Evolutionary conservation across 1,140 invertebrate species (phyloP), one percentile per base, ranked within the genome.

Genomic region (Neodiprion lecontei): DNA sequence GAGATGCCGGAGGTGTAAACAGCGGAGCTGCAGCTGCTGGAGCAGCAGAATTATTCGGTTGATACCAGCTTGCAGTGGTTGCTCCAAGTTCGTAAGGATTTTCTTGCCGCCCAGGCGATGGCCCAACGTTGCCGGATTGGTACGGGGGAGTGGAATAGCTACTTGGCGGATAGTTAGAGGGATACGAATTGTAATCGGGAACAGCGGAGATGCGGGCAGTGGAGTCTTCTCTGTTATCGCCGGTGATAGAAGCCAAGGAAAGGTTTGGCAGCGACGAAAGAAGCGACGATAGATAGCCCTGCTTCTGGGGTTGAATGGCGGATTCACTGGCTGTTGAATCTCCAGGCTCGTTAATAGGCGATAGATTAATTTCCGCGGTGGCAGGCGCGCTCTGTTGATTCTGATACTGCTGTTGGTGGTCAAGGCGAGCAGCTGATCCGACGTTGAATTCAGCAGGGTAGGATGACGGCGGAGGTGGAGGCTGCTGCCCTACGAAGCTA

Each of bases 221-320:
- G 47, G 68, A 7, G 4, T 69, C 47, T 14, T 23, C 47, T 47
- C 21, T 69, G 68, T 14, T 21, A n/a, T 69, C 85, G 23, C 72
- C 77, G 74, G 78, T 86, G 53, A 73, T 83, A 9, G 83, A 80
- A 12, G 83, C 81, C 28, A 88, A 68, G 1, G 86, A 85, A 47
- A 88, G 77, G 72, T 86, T 87, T 10, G 86, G 86, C 47, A 88
- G 65, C 5, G 87, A 88, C 1, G 86, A 88, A 0, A 88, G 71
- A 21, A 88, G 85, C 3, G 86, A 86, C 8, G 85, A 84, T 49
- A 88, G 83, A 49, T 87, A 87, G 49, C 86, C 76, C 67, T 82
- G 82, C 49, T 81, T 86, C 53, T 74, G 75, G 9, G 81, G 72
- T n/a, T 83, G 81, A 66, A 40, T 73, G 17, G 71, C 11, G 17